Evolutionary conservation across 2,888 invertebrate species (phyloP).

Genomic region (Nysson spinosus): DNA sequence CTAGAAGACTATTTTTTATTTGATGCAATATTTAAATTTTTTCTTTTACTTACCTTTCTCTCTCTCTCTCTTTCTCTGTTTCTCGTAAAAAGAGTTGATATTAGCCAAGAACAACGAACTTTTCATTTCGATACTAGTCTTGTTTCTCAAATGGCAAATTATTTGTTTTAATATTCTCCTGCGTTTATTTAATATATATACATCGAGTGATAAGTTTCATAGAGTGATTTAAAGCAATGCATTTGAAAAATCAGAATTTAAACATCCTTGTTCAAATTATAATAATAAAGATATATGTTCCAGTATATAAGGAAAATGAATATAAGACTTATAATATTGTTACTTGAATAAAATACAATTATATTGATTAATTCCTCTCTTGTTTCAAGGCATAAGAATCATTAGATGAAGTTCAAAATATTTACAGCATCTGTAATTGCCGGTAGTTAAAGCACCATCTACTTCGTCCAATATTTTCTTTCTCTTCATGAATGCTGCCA

Average conservation of each 20-base stretch:
- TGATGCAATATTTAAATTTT: not conserved
- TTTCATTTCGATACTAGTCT: not conserved
- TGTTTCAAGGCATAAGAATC: too few species aligned
- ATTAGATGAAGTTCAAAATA: not conserved
- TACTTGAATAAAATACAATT: slow-evolving; percentile 68
- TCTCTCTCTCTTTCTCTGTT: too few species aligned
- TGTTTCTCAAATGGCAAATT: slow-evolving; percentile 23
- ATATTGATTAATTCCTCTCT: slow-evolving; percentile 61
- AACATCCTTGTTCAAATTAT: slow-evolving; percentile 15
- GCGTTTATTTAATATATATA: slow-evolving; percentile 16
- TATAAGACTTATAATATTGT: slow-evolving; percentile 66
- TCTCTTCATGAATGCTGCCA: too few species aligned
- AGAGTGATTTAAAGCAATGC: slow-evolving; percentile 21
- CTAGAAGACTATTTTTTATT: too few species aligned
- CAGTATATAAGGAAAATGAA: slow-evolving; percentile 53
- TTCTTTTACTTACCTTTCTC: too few species aligned
- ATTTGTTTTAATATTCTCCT: too few species aligned
- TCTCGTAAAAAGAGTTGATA: too few species aligned
- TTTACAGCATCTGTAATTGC: too few species aligned
- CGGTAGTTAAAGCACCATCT: too few species aligned
- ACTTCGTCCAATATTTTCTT: too few species aligned
- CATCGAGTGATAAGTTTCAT: slow-evolving; percentile 26
- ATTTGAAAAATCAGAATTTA: not conserved
- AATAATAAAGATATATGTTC: slow-evolving; percentile 56
- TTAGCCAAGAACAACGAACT: too few species aligned